phyloP scores from a whole-genome alignment of 2,113 vertebrate species.

The Thalassarche chlororhynchos region DNA sequence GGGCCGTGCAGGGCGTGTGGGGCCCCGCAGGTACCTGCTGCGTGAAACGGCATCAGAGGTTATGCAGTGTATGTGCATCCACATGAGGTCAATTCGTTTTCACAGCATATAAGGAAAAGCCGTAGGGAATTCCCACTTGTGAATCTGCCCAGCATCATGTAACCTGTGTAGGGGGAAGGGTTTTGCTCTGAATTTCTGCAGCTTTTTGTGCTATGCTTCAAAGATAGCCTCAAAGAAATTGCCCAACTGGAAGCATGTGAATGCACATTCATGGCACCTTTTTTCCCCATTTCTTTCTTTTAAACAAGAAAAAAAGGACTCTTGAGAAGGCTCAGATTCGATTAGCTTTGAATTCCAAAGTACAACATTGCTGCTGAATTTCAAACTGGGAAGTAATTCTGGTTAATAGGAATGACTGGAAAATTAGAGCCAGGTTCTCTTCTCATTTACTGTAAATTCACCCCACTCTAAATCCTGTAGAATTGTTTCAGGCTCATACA shows the following conservation, averaged over 20 bases:
- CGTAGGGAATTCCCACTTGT: accelerated
- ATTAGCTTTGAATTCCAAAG: background rate
- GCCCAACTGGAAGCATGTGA: background rate
- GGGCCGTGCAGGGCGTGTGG: background rate
- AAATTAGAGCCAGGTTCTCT: background rate
- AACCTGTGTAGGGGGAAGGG: background rate
- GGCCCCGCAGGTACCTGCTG: background rate
- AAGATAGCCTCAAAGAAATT: background rate
- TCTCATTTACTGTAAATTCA: background rate
- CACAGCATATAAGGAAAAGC: accelerated
- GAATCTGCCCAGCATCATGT: background rate
- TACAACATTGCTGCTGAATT: background rate
- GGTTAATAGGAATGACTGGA: background rate
- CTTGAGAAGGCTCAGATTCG: background rate
- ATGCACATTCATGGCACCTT: background rate
- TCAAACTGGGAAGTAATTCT: background rate
- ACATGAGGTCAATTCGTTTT: accelerated
- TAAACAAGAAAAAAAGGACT: background rate
- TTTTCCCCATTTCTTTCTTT: background rate
- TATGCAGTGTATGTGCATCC: accelerated
- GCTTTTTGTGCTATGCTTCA: background rate
- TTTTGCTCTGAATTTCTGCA: background rate
- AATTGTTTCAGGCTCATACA: background rate
- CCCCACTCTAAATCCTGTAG: background rate
- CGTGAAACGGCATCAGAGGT: background rate